Evolutionary conservation across 2,888 invertebrate genomes (phyloP), one percentile per base, ranked within the genome.

Genomic region (Diaphora mendica): DNA sequence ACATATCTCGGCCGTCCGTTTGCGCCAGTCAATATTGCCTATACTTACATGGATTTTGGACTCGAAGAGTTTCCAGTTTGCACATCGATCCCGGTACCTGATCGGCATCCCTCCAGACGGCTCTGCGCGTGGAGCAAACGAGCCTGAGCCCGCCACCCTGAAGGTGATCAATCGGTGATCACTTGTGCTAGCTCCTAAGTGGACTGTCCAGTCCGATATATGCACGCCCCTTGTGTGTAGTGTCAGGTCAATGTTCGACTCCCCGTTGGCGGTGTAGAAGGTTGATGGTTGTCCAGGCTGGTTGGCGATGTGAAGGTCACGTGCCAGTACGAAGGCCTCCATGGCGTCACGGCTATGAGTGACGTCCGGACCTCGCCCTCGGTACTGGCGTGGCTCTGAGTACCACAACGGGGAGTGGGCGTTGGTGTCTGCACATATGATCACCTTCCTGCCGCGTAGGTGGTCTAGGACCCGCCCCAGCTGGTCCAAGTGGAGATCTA

Each of bases 351-450:
- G 13, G 2, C 48, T 20, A 44, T 44, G 17, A 4, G 20, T 20
- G 15, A 4, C 7, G 3, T 48, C 13, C 3, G 44, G 44, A 3
- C 44, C 44, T 44, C 44, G 8, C 3, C 44, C 17, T 17, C 3
- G 1, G 15, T 44, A 44, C 11, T 44, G 17, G 1, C 44, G 59
- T 0, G 51, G 30, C 1, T 59, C 33, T 7, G 84, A 83, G 68
- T 77, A 71, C 85, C 85, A 87, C 69, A 85, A 23, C 0, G 85
- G 85, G 0, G 87, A 88, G 74, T 87, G 86, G 0, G 85, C 77
- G 55, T 88, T 88, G 9, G 55, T 55, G 70, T 88, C 87, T 0
- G 77, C 77, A 0, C 85, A 75, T 0, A 87, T 62, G 0, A 87
- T 0, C 0, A 86, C 42, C 0, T 20, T 51, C 2, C 20, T 66